Conservation (phyloP, 2,797 vertebrate species). For the Malurus leucopterus region DNA sequence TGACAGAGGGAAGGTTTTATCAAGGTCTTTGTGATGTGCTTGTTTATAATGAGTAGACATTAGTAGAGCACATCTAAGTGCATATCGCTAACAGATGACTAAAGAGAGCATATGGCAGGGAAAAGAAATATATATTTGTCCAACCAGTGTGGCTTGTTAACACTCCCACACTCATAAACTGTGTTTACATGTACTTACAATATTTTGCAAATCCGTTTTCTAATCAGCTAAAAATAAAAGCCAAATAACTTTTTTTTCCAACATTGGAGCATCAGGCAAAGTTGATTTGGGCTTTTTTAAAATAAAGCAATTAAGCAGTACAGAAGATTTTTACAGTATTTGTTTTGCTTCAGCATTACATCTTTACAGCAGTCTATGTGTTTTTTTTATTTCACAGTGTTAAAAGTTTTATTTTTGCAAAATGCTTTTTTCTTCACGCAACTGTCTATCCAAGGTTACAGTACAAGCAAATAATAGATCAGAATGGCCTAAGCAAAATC, state of each 20-base stretch:
- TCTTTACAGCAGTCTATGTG: neutral
- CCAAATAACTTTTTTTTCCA: neutral
- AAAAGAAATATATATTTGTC: conserved; percentile 60
- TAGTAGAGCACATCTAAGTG: conserved; percentile 50
- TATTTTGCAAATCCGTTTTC: neutral
- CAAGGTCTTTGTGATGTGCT: conserved; percentile 57
- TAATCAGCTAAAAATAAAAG: conserved; percentile 52
- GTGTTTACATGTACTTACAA: conserved; percentile 28
- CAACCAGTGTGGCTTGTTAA: conserved; percentile 48
- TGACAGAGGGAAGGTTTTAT: conserved; percentile 61
- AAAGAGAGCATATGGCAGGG: conserved; percentile 59
- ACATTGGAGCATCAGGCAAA: neutral
- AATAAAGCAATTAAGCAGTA: neutral
- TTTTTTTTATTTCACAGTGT: neutral
- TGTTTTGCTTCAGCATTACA: neutral
- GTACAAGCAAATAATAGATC: neutral
- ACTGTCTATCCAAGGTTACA: neutral
- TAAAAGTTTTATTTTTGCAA: neutral
- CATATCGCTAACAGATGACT: conserved; percentile 49
- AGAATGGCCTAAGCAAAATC: neutral
- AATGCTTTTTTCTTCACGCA: neutral
- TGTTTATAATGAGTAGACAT: conserved; percentile 61
- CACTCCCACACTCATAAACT: conserved; percentile 55
- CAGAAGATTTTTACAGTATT: neutral
- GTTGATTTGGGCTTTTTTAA: conserved; percentile 14